Evolutionary conservation across 1,140 invertebrate species (phyloP).

Genomic region (Brachionus rubens): DNA sequence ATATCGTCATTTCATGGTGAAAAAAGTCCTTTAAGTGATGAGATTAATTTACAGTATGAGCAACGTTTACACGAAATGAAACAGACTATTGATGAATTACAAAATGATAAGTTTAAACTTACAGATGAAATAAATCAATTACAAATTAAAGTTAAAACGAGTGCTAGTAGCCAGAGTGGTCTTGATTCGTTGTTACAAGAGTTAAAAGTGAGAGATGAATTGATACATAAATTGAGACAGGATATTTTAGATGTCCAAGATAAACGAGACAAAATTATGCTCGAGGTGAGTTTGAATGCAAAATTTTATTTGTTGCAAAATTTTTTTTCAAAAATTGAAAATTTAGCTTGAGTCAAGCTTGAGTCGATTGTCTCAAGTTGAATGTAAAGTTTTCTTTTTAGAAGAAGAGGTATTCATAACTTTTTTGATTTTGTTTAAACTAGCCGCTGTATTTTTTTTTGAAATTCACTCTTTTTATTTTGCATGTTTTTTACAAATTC

Average conservation of each 20-base stretch:
- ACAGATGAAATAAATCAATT: constrained; percentile 53
- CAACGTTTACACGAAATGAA: constrained; percentile 54
- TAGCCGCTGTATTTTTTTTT: background rate
- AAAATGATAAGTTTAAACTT: constrained; percentile 54
- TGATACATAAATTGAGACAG: constrained; percentile 55
- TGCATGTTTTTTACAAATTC: too few species aligned
- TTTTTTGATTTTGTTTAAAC: background rate
- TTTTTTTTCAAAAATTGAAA: background rate
- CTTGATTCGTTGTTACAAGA: constrained; percentile 54
- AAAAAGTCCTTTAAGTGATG: background rate
- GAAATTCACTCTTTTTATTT: too few species aligned
- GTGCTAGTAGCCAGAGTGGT: constrained; percentile 53
- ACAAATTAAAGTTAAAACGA: constrained; percentile 49
- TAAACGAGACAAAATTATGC: constrained; percentile 53
- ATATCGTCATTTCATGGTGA: background rate
- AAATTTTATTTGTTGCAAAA: background rate
- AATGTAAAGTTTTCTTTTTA: constrained; percentile 20
- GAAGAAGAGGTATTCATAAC: constrained; percentile 28
- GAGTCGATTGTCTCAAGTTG: constrained; percentile 16
- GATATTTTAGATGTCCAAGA: constrained; percentile 57
- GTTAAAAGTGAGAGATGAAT: constrained; percentile 57
- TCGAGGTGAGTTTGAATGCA: constrained; percentile 51
- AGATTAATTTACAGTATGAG: constrained; percentile 51
- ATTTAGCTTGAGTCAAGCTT: constrained; percentile 7
- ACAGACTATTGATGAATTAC: constrained; percentile 52